Conservation (phyloP, 2,113 vertebrate genomes). For the Tor tambroides region DNA sequence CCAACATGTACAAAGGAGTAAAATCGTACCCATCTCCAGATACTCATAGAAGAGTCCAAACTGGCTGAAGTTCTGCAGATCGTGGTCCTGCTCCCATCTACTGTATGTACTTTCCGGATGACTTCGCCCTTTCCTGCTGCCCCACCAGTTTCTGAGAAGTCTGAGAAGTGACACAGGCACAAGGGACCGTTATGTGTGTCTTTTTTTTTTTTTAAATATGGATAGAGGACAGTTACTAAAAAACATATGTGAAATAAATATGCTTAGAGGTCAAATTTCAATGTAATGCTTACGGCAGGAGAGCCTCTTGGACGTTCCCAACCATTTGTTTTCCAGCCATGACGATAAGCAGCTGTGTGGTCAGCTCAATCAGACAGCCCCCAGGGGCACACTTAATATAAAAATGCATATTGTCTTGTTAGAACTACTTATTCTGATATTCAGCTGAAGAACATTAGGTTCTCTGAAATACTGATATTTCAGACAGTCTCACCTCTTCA, state of each 20-base stretch:
- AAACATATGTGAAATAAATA: background rate
- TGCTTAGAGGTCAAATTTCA: background rate
- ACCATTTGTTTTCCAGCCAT: slow-evolving; percentile 96
- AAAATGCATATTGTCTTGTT: background rate
- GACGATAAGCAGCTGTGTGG: slow-evolving; percentile 93
- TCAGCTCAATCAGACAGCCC: slow-evolving; percentile 93
- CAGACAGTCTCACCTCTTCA: slow-evolving; percentile 78
- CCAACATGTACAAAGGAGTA: background rate
- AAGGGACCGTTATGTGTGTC: background rate
- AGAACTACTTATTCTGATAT: background rate
- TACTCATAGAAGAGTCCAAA: slow-evolving; percentile 96
- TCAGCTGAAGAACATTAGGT: background rate
- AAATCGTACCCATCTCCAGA: slow-evolving; percentile 92
- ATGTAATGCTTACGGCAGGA: slow-evolving; percentile 86
- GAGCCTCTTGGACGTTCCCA: slow-evolving; percentile 91
- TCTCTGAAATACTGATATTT: background rate
- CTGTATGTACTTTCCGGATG: slow-evolving; percentile 86
- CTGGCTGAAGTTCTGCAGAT: slow-evolving; percentile 85
- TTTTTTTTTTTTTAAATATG: background rate
- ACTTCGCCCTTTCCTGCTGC: slow-evolving; percentile 82
- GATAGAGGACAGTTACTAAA: background rate
- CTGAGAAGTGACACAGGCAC: slow-evolving; percentile 69
- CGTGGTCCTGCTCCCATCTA: slow-evolving; percentile 95
- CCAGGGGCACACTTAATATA: slow-evolving; percentile 89
- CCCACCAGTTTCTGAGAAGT: slow-evolving; percentile 90